These are phyloP conservation scores for Drosophila orena DNA, from an alignment of 1,140 invertebrate genomes.

Conservation along the genomic window DNA sequence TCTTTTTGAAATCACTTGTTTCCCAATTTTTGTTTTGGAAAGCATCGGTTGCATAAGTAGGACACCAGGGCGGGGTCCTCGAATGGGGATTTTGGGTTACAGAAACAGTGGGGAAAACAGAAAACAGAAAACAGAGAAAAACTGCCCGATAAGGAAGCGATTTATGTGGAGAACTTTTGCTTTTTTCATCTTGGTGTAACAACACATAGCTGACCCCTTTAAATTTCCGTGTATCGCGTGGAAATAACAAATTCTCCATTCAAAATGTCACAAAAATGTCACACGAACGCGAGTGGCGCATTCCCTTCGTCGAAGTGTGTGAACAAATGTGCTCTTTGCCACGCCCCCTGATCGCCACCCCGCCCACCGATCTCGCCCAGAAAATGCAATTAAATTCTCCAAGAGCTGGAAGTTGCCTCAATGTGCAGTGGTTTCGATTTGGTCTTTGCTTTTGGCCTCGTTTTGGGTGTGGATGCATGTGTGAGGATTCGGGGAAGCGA, in stretches of 20 bases:
- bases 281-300: conserved; percentile 18
- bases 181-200: not conserved
- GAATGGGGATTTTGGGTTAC: conserved; percentile 34
- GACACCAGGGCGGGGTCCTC: conserved; percentile 43
- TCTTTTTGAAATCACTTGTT: conserved; percentile 18
- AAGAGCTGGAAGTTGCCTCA: conserved; percentile 6
- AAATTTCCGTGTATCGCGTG: conserved; percentile 5
- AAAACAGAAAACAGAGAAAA: not conserved
- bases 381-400: conserved; percentile 32
- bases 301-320: conserved; percentile 6
- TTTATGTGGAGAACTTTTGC: conserved; percentile 27
- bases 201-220: conserved; percentile 29
- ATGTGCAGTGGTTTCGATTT: conserved; percentile 14
- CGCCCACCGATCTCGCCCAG: conserved; percentile 20
- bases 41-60: conserved; percentile 44
- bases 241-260: conserved; percentile 40
- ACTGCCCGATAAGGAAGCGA: conserved; percentile 9
- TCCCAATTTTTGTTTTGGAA: conserved; percentile 15
- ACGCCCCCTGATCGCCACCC: conserved; percentile 5
- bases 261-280: conserved; percentile 40
- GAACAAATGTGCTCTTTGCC: conserved; percentile 25
- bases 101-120: conserved; percentile 14
- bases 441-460: conserved; percentile 2
- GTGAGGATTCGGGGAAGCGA: not conserved
- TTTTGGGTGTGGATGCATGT: conserved; percentile 16